These are phyloP conservation scores for Phylloscopus trochilus DNA, from an alignment of 2,113 vertebrate genomes.

Conservation along the genomic window DNA sequence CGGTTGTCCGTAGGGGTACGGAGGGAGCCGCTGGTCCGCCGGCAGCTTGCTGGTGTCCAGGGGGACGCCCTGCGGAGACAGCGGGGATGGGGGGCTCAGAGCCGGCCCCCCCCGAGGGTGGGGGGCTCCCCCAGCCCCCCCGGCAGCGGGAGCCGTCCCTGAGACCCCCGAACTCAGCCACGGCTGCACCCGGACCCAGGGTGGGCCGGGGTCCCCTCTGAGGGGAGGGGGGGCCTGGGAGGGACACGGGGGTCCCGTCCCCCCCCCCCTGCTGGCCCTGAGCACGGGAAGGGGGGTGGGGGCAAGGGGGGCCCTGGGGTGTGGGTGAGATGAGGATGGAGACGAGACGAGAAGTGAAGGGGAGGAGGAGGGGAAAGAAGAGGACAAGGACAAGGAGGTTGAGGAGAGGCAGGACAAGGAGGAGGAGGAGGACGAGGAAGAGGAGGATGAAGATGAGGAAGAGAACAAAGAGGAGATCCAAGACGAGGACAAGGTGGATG, in stretches of 20 bases:
- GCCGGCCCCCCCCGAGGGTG: neutral
- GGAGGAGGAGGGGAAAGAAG: neutral
- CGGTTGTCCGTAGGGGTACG: neutral
- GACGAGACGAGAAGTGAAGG: neutral
- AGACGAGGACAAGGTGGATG: fast-evolving
- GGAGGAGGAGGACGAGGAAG: neutral
- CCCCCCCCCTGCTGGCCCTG: neutral
- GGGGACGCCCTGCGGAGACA: neutral
- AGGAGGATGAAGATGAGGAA: neutral
- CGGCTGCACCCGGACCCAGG: neutral
- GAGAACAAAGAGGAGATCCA: neutral
- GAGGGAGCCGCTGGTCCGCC: neutral
- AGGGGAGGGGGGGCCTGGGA: neutral
- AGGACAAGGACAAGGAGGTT: neutral
- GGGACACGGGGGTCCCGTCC: neutral
- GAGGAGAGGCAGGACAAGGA: neutral
- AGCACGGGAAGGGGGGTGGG: neutral
- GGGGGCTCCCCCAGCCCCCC: neutral
- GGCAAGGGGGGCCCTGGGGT: neutral
- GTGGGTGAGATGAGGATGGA: neutral
- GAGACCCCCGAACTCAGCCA: neutral
- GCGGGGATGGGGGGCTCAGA: neutral
- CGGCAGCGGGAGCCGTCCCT: neutral
- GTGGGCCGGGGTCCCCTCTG: neutral
- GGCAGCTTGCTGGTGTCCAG: neutral